Base-by-base conservation (phyloP, 2,797 vertebrate species). In the Crocodylus rhombifer region DNA sequence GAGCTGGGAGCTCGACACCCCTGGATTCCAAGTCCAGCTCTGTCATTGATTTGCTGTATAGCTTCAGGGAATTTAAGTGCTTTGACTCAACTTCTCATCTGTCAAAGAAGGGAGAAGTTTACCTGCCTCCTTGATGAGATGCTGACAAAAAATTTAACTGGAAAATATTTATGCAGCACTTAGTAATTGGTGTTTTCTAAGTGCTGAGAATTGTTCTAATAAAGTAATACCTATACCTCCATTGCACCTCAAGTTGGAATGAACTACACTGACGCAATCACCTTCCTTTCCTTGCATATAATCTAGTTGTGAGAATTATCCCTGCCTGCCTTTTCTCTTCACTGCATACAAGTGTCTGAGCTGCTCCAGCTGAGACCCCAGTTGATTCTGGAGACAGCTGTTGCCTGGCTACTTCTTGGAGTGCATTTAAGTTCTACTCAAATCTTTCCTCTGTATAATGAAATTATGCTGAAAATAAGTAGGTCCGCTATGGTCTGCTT, bases 371-470 rank as follows among this genome's bases (percentile, higher is more conserved):
- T 91, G 69, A 88, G 91, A 16, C 65, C 91, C 93, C 12, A 81
- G 77, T 91, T 78, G 60, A 67, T 58, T n/a, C 79, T 93, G 81
- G 65, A 36, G 36, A 30, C 90, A 84, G 82, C 89, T 91, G 57
- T 67, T 95, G 94, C 91, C 88, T 82, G 84, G 61, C 56, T 95
- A 14, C 75, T 33, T 57, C 60, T 15, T 4, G 82, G 93, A 86
- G 82, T 21, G 42, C 33, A 33, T 91, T 96, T 94, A 97, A 95
- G 25, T 91, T 93, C 87, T 74, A 90, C 61, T 63, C 88, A 91
- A 95, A 93, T 96, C 95, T 95, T 88, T 77, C 91, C 51, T 96
- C 96, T 92, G 88, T 92, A 82, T 84, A 94, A 85, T 94, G 3
- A 95, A 96, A 55, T 94, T 76, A 78, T 20, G 89, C 76, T 81